phyloP scores from a whole-genome alignment of 2,888 invertebrate species.

The Caenorhabditis sp. region DNA sequence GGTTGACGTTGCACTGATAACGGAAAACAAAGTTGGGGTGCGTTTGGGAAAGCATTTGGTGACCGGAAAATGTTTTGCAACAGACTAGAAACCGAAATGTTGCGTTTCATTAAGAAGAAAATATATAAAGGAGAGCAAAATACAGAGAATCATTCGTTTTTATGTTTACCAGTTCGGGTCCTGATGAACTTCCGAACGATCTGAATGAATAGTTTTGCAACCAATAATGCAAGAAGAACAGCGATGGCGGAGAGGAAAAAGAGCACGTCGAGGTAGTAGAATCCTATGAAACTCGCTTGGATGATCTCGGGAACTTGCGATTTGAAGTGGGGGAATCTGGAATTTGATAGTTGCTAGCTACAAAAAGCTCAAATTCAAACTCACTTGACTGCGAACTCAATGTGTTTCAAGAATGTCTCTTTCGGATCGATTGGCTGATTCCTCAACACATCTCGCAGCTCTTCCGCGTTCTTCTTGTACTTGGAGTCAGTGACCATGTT shows the following conservation, averaged over 20 bases:
- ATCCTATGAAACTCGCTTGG: conserved; percentile 11
- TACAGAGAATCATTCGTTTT: not conserved
- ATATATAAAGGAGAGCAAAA: not conserved
- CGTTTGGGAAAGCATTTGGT: too few relatives aligned
- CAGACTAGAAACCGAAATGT: not conserved
- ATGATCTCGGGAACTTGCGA: conserved; percentile 31
- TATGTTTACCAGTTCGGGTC: not conserved
- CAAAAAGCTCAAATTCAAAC: not conserved
- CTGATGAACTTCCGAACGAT: not conserved
- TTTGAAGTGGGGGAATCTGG: conserved; percentile 39
- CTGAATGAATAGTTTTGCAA: not conserved
- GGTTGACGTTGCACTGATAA: too few relatives aligned
- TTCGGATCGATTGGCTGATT: conserved; percentile 56
- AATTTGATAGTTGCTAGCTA: not conserved
- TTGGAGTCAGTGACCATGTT: conserved; percentile 25
- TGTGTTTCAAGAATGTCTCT: conserved; percentile 36
- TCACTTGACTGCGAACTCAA: conserved; percentile 53
- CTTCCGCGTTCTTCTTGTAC: conserved; percentile 37
- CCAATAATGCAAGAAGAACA: not conserved
- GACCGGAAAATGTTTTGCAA: too few relatives aligned
- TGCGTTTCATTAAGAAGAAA: not conserved
- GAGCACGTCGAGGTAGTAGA: conserved; percentile 43
- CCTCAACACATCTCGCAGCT: conserved; percentile 12
- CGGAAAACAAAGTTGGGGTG: too few relatives aligned
- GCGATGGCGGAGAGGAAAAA: not conserved